Conservation (phyloP, 2,797 vertebrate genomes). For the Semotilus atromaculatus region DNA sequence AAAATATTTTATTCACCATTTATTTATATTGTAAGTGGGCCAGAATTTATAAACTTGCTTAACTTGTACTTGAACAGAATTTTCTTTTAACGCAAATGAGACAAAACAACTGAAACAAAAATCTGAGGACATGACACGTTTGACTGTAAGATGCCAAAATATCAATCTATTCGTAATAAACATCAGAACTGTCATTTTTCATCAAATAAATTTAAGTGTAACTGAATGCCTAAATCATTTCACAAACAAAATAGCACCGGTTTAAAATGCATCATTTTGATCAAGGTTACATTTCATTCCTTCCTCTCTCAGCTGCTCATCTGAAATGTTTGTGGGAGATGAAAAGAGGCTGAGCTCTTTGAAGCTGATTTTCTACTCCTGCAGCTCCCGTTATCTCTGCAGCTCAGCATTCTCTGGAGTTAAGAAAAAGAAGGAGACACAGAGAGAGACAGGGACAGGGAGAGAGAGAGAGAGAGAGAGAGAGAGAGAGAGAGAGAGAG, state of each 20-base stretch:
- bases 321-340: conserved; percentile 62
- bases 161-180: neutral
- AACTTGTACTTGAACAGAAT: neutral
- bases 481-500: neutral
- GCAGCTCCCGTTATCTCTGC: conserved; percentile 57
- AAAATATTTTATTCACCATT: neutral
- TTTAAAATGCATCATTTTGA: conserved; percentile 53
- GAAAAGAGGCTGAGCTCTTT: conserved; percentile 61
- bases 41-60: neutral
- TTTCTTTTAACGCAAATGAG: neutral
- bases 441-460: neutral
- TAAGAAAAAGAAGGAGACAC: conserved; percentile 23
- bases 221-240: neutral
- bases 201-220: neutral
- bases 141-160: neutral
- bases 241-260: conserved; percentile 26
- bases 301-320: conserved; percentile 44
- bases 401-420: conserved; percentile 53
- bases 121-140: neutral
- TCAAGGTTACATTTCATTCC: conserved; percentile 60
- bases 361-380: conserved; percentile 59
- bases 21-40: neutral
- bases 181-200: conserved; percentile 9
- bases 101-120: neutral
- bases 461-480: neutral